phyloP scores from a whole-genome alignment of 1,140 invertebrate species.

The Wasmannia auropunctata region DNA sequence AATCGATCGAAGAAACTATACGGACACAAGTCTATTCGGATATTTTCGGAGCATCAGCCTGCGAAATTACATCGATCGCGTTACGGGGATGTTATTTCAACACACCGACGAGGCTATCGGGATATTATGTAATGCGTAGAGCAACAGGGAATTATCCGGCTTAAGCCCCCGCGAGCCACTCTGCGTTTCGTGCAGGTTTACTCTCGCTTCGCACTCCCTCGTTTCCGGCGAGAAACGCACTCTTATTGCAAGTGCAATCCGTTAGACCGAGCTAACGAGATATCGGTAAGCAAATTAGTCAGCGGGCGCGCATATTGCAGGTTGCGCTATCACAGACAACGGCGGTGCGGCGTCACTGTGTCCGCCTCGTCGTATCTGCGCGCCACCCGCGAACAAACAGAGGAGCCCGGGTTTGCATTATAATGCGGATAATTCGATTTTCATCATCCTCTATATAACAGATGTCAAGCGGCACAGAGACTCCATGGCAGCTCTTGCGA shows the following conservation, averaged over 20 bases:
- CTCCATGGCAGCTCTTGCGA: no score
- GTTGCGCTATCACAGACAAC: slow-evolving; percentile 32
- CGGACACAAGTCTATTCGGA: not conserved
- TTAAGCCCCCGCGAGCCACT: not conserved
- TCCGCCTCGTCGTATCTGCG: not conserved
- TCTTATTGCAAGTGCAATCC: slow-evolving; percentile 46
- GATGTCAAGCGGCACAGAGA: not conserved
- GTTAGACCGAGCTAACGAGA: slow-evolving; percentile 75
- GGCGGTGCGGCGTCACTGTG: no score
- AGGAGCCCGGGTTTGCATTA: slow-evolving; percentile 73
- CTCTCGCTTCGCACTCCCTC: not conserved
- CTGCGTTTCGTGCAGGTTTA: not conserved
- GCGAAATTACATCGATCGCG: not conserved
- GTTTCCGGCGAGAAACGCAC: not conserved
- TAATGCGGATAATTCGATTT: slow-evolving; percentile 81
- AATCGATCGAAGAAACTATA: not conserved
- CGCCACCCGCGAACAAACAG: slow-evolving; percentile 62
- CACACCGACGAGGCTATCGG: not conserved
- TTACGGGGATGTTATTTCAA: not conserved
- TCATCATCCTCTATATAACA: slow-evolving; percentile 74
- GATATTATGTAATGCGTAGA: slow-evolving; percentile 15
- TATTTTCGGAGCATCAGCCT: not conserved
- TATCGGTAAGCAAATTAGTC: slow-evolving; percentile 79
- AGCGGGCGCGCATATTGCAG: slow-evolving; percentile 40
- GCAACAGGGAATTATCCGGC: slow-evolving; percentile 2